A percentile compares a stretch with the other conserved stretches of the same genome.
These are phyloP conservation scores for Nycteola revayana DNA, from an alignment of 2,888 invertebrate genomes.

Conservation along the genomic window DNA sequence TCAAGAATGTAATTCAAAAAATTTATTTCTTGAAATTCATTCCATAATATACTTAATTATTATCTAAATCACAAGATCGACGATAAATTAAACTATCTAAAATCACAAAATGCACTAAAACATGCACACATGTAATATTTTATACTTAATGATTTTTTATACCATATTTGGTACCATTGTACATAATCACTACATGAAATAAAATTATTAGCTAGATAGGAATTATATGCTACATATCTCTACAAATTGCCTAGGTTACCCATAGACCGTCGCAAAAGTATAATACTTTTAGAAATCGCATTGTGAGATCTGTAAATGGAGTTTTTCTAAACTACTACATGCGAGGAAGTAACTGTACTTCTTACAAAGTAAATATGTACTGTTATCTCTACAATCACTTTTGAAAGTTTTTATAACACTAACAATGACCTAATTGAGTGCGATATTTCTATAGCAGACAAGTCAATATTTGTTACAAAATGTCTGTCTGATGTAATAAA, in stretches of 20 bases:
- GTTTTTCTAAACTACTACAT: conserved; percentile 46
- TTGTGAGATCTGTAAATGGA: conserved; percentile 35
- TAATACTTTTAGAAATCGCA: conserved; percentile 38
- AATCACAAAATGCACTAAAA: conserved; percentile 83
- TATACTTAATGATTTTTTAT: conserved; percentile 64
- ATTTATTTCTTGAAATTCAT: conserved; percentile 45
- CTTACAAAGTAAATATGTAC: conserved; percentile 41
- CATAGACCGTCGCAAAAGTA: conserved; percentile 36
- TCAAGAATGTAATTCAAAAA: conserved; percentile 33
- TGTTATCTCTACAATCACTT: conserved; percentile 67
- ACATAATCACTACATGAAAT: conserved; percentile 60
- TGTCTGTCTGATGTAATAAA: conserved; percentile 23
- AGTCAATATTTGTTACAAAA: conserved; percentile 17
- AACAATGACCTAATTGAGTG: conserved; percentile 27
- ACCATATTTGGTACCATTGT: conserved; percentile 72
- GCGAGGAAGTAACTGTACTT: conserved; percentile 65
- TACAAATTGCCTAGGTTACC: conserved; percentile 58
- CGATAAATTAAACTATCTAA: conserved; percentile 80
- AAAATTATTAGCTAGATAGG: conserved; percentile 48
- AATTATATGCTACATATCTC: conserved; percentile 46
- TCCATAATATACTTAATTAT: conserved; percentile 64
- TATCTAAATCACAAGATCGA: conserved; percentile 81
- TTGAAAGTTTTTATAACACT: conserved; percentile 36
- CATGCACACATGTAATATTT: conserved; percentile 78
- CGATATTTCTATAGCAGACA: conserved; percentile 19